phyloP scores from a whole-genome alignment of 2,113 vertebrate genomes.

The Tychaedon coryphoeus region DNA sequence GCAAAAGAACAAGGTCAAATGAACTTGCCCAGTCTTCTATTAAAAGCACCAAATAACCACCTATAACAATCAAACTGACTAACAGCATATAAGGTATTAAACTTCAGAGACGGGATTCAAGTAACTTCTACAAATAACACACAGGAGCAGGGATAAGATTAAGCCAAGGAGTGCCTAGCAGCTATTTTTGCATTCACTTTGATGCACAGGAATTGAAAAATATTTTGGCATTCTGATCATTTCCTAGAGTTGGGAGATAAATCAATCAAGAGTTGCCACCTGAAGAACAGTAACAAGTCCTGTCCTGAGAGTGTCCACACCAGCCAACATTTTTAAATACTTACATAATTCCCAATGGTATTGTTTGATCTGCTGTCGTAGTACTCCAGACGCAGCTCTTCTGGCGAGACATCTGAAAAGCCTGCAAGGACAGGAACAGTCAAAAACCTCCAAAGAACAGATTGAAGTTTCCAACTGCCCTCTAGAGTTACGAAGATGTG shows the following conservation, averaged over 20 bases:
- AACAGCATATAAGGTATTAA: not conserved
- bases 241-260: not conserved
- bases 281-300: not conserved
- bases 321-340: conserved; percentile 28
- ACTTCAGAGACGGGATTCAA: not conserved
- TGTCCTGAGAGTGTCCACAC: not conserved
- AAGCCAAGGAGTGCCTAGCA: not conserved
- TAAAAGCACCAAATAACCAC: not conserved
- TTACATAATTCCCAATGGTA: conserved; percentile 83
- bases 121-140: not conserved
- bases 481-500: not conserved
- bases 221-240: not conserved
- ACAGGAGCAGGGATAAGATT: not conserved
- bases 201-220: not conserved
- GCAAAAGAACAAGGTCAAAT: not conserved
- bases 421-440: conserved; percentile 73
- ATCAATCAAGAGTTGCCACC: not conserved
- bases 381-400: conserved; percentile 89
- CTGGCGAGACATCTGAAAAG: conserved; percentile 88
- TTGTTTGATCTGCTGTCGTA: conserved; percentile 80
- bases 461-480: not conserved
- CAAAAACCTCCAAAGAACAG: conserved; percentile 9
- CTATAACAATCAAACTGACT: not conserved
- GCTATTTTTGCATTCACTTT: not conserved
- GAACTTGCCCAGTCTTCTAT: not conserved